Percentiles rank a stretch among this genome's conserved stretches.
phyloP scores from a whole-genome alignment of 2,888 invertebrate genomes.

The Alloscopus bannaensis region DNA sequence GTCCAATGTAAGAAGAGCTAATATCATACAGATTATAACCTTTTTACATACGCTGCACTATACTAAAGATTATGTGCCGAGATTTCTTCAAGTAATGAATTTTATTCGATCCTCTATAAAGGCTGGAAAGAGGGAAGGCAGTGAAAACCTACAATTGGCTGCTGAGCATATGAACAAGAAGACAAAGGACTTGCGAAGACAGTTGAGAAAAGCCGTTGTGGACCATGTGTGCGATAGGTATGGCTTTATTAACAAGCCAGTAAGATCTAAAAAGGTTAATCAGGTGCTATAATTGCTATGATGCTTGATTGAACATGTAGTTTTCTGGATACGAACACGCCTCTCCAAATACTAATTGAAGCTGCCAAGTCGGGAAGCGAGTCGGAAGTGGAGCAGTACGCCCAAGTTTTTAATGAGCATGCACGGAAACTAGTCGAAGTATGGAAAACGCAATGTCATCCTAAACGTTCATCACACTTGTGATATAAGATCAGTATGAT shows the following conservation, averaged over 20 bases:
- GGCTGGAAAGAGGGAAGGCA: slow-evolving; percentile 92
- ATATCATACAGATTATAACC: neutral
- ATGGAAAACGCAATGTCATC: slow-evolving; percentile 65
- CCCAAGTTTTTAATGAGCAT: slow-evolving; percentile 95
- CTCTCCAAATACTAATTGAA: slow-evolving; percentile 94
- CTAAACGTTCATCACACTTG: slow-evolving; percentile 2
- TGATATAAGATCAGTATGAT: slow-evolving; percentile 8
- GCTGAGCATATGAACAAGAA: slow-evolving; percentile 98
- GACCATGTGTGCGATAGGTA: slow-evolving; percentile 95
- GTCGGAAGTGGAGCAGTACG: slow-evolving; percentile 94
- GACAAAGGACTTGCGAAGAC: slow-evolving; percentile 93
- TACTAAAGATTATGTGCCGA: neutral
- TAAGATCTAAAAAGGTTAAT: slow-evolving; percentile 1
- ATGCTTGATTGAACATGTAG: slow-evolving; percentile 76
- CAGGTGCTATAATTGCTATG: neutral
- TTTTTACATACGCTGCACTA: neutral
- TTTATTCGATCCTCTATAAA: slow-evolving; percentile 74
- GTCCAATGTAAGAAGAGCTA: slow-evolving; percentile 87
- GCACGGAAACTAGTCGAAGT: slow-evolving; percentile 97
- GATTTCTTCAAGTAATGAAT: slow-evolving; percentile 4
- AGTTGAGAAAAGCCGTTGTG: slow-evolving; percentile 97
- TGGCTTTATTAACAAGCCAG: neutral
- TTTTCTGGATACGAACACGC: slow-evolving; percentile 97
- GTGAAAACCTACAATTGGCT: slow-evolving; percentile 92
- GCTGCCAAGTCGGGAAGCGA: slow-evolving; percentile 94